These are phyloP conservation scores for Drosophila longiperda DNA, from an alignment of 2,888 invertebrate species.

Conservation along the genomic window DNA sequence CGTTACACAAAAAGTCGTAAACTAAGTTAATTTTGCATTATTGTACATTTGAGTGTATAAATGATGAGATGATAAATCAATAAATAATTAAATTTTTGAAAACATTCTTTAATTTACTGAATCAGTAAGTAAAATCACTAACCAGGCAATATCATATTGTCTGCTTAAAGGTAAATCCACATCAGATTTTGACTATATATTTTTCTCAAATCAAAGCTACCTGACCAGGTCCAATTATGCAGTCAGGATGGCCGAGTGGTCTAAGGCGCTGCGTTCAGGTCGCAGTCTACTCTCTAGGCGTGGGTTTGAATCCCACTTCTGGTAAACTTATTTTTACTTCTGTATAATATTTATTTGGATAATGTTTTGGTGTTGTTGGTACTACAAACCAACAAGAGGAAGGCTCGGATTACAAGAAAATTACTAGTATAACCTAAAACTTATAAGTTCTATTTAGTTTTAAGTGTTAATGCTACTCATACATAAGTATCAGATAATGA, in stretches of 20 bases:
- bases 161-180: background rate
- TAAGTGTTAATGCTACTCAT: background rate
- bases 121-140: background rate
- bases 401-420: background rate
- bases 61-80: conserved; percentile 67
- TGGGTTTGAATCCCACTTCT: conserved; percentile 74
- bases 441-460: no score
- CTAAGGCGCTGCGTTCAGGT: conserved; percentile 75
- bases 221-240: accelerated
- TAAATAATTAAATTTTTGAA: conserved; percentile 63
- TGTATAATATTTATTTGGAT: background rate
- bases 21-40: conserved; percentile 56
- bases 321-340: conserved; percentile 36
- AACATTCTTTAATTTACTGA: background rate
- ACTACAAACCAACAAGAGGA: background rate
- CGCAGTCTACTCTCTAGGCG: conserved; percentile 75
- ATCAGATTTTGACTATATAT: background rate
- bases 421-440: background rate
- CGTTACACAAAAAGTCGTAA: conserved; percentile 60
- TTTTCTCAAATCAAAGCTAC: background rate
- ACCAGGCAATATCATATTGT: background rate
- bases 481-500: conserved; percentile 1
- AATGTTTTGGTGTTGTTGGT: background rate
- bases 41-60: conserved; percentile 70
- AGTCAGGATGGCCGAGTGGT: conserved; percentile 72